phyloP scores from a whole-genome alignment of 2,888 invertebrate species.

The Penaeus monodon region DNA sequence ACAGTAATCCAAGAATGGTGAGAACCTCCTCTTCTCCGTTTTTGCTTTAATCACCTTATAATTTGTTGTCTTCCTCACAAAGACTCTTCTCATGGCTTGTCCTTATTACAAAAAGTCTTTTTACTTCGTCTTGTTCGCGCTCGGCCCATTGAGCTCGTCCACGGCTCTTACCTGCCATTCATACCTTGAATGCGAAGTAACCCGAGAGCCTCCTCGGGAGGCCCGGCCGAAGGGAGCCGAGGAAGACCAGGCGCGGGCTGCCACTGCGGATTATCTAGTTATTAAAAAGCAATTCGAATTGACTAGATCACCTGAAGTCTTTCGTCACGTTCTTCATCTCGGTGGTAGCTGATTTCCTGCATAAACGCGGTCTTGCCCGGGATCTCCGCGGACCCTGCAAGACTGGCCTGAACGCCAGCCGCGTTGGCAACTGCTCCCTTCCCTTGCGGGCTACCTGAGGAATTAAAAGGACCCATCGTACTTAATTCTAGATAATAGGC shows the following conservation, averaged over 20 bases:
- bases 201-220: neutral
- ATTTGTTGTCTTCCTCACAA: conserved; percentile 37
- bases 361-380: too few relatives aligned
- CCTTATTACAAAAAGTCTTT: conserved; percentile 37
- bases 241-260: too few relatives aligned
- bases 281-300: too few relatives aligned
- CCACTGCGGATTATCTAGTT: too few relatives aligned
- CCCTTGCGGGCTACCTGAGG: conserved; percentile 33
- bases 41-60: conserved; percentile 34
- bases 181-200: conserved; percentile 40
- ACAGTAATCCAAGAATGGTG: conserved; percentile 43
- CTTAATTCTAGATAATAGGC: conserved; percentile 52
- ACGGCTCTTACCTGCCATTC: conserved; percentile 44
- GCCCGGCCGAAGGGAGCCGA: too few relatives aligned
- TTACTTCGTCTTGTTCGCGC: conserved; percentile 31
- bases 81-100: neutral
- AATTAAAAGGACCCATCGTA: conserved; percentile 26
- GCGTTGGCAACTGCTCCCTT: too few relatives aligned
- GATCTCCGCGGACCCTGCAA: too few relatives aligned
- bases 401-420: too few relatives aligned
- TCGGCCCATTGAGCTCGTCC: conserved; percentile 38
- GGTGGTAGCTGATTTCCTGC: too few relatives aligned
- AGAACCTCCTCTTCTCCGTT: conserved; percentile 24
- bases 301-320: too few relatives aligned
- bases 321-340: too few relatives aligned